Evolutionary conservation across 2,797 vertebrate genomes (phyloP), one percentile per base, ranked within the genome.

Genomic region (Semaprochilodus insignis): DNA sequence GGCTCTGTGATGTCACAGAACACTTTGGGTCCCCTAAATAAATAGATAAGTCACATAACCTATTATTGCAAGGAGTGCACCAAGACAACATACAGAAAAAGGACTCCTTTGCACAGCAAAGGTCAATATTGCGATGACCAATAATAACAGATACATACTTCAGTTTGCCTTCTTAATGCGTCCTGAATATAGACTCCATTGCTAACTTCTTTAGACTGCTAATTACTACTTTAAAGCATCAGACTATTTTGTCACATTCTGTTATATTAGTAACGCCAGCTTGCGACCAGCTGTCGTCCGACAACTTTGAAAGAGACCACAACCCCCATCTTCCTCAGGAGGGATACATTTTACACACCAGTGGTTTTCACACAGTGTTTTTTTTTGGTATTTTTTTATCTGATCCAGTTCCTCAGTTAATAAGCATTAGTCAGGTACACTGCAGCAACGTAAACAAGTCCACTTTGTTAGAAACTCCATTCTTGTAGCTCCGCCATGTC

Each of bases 271-370:
- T 23, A 70, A 70, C 34, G 65, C 65, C 36, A n/a, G 31, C 40
- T 23, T 48, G 66, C 36, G 3, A 70, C 66, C 19, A n/a, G 13
- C 19, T 48, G 36, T 48, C 19, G 19, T n/a, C 19, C 3, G 8
- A 70, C 36, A 60, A 60, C 57, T 60, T 60, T 60, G 57, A 60
- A 60, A 60, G 57, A 60, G 57, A 52, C 44, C n/a, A 52, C 14
- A 52, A 72, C 70, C 70, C 48, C 13, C 23, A 23, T 25, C 40
- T 44, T 75, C 25, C 13, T n/a, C n/a, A 40, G 36, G 60, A 25
- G 15, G 54, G 34, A 74, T 59, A 40, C 34, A 25, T 74, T 60
- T 40, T 40, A 76, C 73, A 75, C 59, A 60, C 8, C 57, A 60
- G 57, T 60, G 57, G 57, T 10, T 60, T 60, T 60, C 57, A 60